Conservation (phyloP, 1,140 invertebrate species). For the Neoseiulus cucumeris region DNA sequence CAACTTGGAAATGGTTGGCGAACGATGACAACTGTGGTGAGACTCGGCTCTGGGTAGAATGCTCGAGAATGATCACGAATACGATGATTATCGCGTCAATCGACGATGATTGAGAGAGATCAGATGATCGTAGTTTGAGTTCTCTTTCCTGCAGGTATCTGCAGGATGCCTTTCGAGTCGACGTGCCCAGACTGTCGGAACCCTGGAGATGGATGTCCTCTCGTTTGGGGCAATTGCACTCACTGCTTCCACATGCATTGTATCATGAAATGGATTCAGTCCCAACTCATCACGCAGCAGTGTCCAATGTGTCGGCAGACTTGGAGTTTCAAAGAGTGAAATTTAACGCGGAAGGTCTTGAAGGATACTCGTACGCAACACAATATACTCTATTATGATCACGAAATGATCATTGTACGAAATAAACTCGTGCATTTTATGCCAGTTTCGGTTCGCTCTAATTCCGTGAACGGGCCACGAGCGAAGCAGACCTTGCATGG, state of each 20-base stretch:
- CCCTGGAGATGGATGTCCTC: slow-evolving; percentile 91
- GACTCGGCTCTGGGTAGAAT: neutral
- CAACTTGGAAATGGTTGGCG: slow-evolving; percentile 7
- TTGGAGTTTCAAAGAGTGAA: slow-evolving; percentile 84
- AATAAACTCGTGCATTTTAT: no score
- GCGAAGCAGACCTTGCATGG: no score
- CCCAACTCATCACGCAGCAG: slow-evolving; percentile 78
- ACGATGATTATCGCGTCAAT: neutral
- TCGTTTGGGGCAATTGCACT: slow-evolving; percentile 94
- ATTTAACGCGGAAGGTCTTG: no score
- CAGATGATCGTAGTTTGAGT: neutral
- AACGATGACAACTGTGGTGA: neutral
- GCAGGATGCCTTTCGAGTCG: slow-evolving; percentile 92
- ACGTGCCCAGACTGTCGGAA: slow-evolving; percentile 96
- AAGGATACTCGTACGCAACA: no score
- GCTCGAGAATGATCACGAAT: neutral
- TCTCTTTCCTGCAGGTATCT: slow-evolving; percentile 48
- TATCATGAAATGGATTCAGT: slow-evolving; percentile 97
- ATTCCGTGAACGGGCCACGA: no score
- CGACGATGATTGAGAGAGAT: neutral
- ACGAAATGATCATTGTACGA: no score
- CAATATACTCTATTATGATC: no score
- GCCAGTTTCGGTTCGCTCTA: no score
- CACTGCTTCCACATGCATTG: slow-evolving; percentile 99
- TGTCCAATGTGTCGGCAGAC: slow-evolving; percentile 98